Base-by-base conservation (phyloP, 92 coral and sea anemone genomes). In the Siderastrea radians region DNA sequence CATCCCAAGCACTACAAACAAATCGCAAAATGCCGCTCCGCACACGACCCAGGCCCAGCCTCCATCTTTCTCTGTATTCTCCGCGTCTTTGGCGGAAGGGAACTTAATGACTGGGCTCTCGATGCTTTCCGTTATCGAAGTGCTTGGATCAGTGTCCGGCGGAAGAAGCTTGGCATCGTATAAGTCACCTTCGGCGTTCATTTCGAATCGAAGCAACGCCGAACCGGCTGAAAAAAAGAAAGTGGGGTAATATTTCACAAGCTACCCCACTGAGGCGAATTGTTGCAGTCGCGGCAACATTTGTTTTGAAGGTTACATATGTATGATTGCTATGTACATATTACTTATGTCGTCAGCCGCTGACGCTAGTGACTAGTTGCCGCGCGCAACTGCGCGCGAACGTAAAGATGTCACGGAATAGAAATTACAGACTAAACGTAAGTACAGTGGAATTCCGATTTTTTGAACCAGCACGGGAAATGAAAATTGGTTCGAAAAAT, bases 31-130 rank as follows among this genome's bases (percentile, higher is more conserved):
- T 1, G 99, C 96, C 0, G 99, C 97, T 13, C 92, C 98, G 74
- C 99, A 98, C 6, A 98, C 89, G 3, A 98, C 82, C 99, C 99
- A 98, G 12, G 98, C 97, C 94, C 94, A 98, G 19, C 95, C 88
- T 11, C 89, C 78, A 63, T 98, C 99, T 84, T 91, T 98, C 73
- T 84, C 87, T 50, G 87, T 84, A 38, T 58, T 43, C 49, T 73
- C 78, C 2, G 87, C 87, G 8, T 84, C 80, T 74, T 84, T 66
- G 6, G 87, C 87, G 1, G 80, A 84, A 61, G 87, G 87, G 26
- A 84, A 84, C 53, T 62, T 68, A 4, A 62, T 14, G 49, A 63
- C 48, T 63, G 73, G 14, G 45, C 74, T 46, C 51, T 49, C 87
- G 17, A n/a, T 8, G 70, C 14, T 53, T 73, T 84, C 73, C 50